A percentile compares a stretch with the other conserved stretches of the same genome.
These are phyloP conservation scores for Chaenocephalus aceratus DNA, from an alignment of 2,113 vertebrate species.

Conservation along the genomic window DNA sequence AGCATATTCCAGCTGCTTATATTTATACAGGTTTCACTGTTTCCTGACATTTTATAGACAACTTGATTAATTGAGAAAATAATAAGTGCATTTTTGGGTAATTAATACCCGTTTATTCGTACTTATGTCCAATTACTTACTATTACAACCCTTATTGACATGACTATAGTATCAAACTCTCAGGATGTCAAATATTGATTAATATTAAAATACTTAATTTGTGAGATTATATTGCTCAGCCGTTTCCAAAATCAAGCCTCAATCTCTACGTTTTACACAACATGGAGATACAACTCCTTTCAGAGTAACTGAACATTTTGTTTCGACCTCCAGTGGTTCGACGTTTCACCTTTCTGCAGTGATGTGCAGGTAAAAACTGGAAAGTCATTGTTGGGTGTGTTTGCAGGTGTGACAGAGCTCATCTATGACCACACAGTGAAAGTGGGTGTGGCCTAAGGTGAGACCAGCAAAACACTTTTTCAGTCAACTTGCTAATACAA, in stretches of 20 bases:
- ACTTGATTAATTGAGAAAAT: no score
- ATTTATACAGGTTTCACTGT: background rate
- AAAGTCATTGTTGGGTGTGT: no score
- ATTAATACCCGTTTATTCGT: background rate
- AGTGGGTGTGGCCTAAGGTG: no score
- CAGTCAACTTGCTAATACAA: background rate
- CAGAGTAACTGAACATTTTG: no score
- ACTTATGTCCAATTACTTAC: background rate
- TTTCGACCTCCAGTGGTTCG: background rate
- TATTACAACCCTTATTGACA: no score
- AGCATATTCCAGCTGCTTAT: background rate
- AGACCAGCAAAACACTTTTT: background rate
- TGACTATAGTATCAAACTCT: background rate
- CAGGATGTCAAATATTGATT: no score
- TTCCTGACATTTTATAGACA: background rate
- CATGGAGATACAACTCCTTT: background rate
- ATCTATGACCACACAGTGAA: no score
- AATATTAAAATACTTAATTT: no score
- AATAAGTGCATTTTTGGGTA: background rate
- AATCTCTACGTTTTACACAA: background rate
- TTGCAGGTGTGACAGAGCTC: no score
- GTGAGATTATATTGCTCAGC: no score
- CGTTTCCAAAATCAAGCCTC: background rate
- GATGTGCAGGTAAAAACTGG: no score
- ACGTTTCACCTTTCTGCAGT: background rate